Evolutionary conservation across 2,113 vertebrate species (phyloP).

Genomic region (Leptobrachium leishanense): DNA sequence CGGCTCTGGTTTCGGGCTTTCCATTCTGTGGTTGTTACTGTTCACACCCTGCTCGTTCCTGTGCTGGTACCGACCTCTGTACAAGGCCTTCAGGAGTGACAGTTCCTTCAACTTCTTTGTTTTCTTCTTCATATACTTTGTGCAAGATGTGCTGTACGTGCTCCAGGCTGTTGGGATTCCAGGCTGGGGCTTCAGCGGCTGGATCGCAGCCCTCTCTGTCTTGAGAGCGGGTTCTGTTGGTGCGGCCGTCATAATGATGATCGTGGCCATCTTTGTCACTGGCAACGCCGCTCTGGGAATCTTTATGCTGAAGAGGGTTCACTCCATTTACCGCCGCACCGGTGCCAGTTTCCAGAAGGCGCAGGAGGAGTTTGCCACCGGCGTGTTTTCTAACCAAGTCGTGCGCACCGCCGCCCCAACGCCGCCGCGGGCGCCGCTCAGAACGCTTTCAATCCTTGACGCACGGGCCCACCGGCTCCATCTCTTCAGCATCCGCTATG

Average conservation of each 20-base stretch:
- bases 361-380: slow-evolving; percentile 90
- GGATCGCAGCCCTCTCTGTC: slow-evolving; percentile 80
- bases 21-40: slow-evolving; percentile 90
- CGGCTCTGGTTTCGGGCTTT: slow-evolving; percentile 83
- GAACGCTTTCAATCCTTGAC: slow-evolving; percentile 74
- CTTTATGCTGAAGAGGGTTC: slow-evolving; percentile 90
- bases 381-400: slow-evolving; percentile 89
- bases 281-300: slow-evolving; percentile 80
- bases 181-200: slow-evolving; percentile 88
- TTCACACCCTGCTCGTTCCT: slow-evolving; percentile 93
- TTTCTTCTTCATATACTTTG: slow-evolving; percentile 97
- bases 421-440: slow-evolving; percentile 73
- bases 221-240: slow-evolving; percentile 57
- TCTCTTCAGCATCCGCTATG: not conserved
- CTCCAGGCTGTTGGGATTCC: slow-evolving; percentile 92
- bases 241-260: slow-evolving; percentile 82
- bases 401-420: slow-evolving; percentile 82
- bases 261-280: slow-evolving; percentile 83
- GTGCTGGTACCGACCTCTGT: slow-evolving; percentile 94
- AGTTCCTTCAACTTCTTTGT: slow-evolving; percentile 97
- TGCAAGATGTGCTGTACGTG: slow-evolving; percentile 81
- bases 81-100: slow-evolving; percentile 97
- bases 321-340: slow-evolving; percentile 89
- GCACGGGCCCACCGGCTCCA: not conserved
- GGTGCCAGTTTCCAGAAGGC: slow-evolving; percentile 97